A percentile compares a stretch with the other conserved stretches of the same genome.
Evolutionary conservation across 2,888 invertebrate genomes (phyloP).

Genomic region (Chromoteleia sp.): DNA sequence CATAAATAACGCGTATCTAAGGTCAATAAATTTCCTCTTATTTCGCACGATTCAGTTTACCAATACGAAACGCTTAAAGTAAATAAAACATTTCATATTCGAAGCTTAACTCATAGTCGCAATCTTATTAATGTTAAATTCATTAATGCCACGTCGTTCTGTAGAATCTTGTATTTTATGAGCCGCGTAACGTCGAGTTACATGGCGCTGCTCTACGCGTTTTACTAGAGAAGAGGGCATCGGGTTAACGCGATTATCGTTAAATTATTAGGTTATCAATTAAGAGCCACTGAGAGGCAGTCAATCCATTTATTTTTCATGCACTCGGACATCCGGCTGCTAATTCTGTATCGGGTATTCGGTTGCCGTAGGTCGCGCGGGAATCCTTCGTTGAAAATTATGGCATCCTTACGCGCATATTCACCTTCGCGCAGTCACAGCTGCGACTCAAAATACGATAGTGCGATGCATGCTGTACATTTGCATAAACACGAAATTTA

Average conservation of each 20-base stretch:
- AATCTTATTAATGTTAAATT: slow-evolving; percentile 59
- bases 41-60: slow-evolving; percentile 28
- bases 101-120: slow-evolving; percentile 35
- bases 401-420: slow-evolving; percentile 74
- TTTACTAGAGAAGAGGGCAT: slow-evolving; percentile 63
- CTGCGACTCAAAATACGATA: slow-evolving; percentile 80
- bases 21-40: slow-evolving; percentile 26
- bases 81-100: slow-evolving; percentile 49
- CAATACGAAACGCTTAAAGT: slow-evolving; percentile 28
- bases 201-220: slow-evolving; percentile 39
- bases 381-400: slow-evolving; percentile 72
- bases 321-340: slow-evolving; percentile 60
- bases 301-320: slow-evolving; percentile 57
- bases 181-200: slow-evolving; percentile 45
- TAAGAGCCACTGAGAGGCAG: slow-evolving; percentile 68
- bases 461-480: slow-evolving; percentile 75
- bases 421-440: slow-evolving; percentile 75
- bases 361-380: slow-evolving; percentile 64
- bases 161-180: slow-evolving; percentile 53
- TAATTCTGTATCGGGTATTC: slow-evolving; percentile 62
- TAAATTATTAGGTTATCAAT: slow-evolving; percentile 77
- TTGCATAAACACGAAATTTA: slow-evolving; percentile 77
- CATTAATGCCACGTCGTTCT: slow-evolving; percentile 45
- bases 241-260: slow-evolving; percentile 75
- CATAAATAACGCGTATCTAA: slow-evolving; percentile 12